Evolutionary conservation across 2,888 invertebrate genomes (phyloP), one percentile per base, ranked within the genome.

Genomic region (Dastarcus helophoroides): DNA sequence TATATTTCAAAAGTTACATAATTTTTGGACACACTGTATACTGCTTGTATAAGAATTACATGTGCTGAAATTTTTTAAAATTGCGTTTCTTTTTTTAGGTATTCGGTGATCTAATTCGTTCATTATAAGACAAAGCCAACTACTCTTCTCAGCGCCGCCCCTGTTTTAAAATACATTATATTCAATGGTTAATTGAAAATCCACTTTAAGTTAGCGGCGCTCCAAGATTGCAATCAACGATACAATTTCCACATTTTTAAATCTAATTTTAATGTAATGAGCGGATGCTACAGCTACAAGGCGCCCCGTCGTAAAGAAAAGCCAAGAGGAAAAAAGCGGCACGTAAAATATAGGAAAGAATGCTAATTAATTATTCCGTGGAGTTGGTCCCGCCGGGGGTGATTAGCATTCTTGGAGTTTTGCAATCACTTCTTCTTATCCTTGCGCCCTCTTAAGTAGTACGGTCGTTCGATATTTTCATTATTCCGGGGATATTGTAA

Each of bases 301-400:
- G 37, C 43, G 31, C 33, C 31, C 23, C 33, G 25, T n/a, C 21
- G 37, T 10, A 30, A 26, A 30, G 35, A 29, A 22, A 26, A 28
- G 22, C 24, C 30, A 43, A 43, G 42, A 39, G 42, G 38, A 41
- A 50, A 54, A 58, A 58, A 55, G 53, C 46, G 51, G 52, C 57
- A 55, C 58, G 57, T 57, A 58, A 56, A 58, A 55, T 57, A 58
- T 56, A 58, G 63, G 54, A 65, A 67, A 68, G 67, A 68, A 68
- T 66, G 64, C 66, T 66, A 66, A 67, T 69, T 69, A 68, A 68
- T 69, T 69, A 68, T 68, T 68, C 68, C 49, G 51, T 56, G 55
- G 66, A 65, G 66, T 62, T 62, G 60, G 63, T 64, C n/a, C 59
- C 43, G 50, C 60, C 46, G 54, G 48, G 64, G 64, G 65, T 68